These are phyloP conservation scores for Xylophagus ater DNA, from an alignment of 2,888 invertebrate species.

Conservation along the genomic window DNA sequence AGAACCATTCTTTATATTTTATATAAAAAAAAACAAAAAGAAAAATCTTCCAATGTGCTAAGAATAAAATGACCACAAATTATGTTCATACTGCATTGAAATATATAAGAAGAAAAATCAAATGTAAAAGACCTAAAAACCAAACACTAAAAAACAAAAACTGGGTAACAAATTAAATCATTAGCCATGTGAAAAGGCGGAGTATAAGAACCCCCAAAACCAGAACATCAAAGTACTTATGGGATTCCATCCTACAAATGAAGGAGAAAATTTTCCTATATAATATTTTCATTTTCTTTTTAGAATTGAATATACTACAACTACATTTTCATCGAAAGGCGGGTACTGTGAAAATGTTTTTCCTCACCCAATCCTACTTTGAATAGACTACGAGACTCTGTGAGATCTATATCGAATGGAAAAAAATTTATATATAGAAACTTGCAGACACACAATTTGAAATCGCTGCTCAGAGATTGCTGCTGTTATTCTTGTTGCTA, in stretches of 20 bases:
- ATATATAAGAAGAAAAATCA: conserved; percentile 5
- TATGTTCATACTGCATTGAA: conserved; percentile 8
- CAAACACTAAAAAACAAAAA: neutral
- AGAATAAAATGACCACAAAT: conserved; percentile 21
- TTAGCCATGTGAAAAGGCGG: conserved; percentile 26
- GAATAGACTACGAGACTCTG: conserved; percentile 4
- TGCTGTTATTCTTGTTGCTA: too few species aligned
- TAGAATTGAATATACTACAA: conserved; percentile 4
- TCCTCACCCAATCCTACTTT: conserved; percentile 11
- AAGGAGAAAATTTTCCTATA: conserved; percentile 9
- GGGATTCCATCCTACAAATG: neutral
- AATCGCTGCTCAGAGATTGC: too few species aligned
- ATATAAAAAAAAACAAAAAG: conserved; percentile 15
- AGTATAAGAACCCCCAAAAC: conserved; percentile 1
- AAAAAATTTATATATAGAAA: too few species aligned
- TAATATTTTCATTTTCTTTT: too few species aligned
- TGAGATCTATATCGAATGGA: too few species aligned
- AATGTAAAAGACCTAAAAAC: too few species aligned
- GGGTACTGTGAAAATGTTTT: conserved; percentile 16
- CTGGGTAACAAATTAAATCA: conserved; percentile 39
- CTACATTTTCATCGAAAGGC: conserved; percentile 9
- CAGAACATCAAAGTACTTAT: too few species aligned
- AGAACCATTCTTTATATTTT: too few species aligned
- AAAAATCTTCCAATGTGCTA: conserved; percentile 27
- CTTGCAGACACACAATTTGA: too few species aligned